Conservation (phyloP, 2,888 invertebrate species). For the Agapostemon virescens region DNA sequence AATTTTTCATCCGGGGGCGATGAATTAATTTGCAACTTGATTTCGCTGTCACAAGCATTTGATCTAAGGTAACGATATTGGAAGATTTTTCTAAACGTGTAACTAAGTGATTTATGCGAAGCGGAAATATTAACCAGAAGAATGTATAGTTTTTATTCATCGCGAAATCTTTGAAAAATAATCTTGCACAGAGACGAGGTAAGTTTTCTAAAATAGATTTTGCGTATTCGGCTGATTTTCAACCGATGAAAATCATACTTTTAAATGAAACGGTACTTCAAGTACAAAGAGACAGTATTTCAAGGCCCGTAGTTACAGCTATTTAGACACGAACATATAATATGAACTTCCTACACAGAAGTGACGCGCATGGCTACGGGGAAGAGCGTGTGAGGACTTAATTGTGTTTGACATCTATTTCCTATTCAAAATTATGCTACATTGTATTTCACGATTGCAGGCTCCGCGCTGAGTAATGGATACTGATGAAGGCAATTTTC, state of each 20-base stretch:
- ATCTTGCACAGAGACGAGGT: too few species aligned
- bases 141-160: not conserved
- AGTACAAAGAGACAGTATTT: not conserved
- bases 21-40: too few species aligned
- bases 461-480: not conserved
- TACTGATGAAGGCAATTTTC: not conserved
- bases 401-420: constrained; percentile 7
- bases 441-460: not conserved
- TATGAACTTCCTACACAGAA: not conserved
- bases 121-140: not conserved
- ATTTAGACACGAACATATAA: not conserved
- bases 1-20: too few species aligned
- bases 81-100: too few species aligned
- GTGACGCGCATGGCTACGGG: not conserved
- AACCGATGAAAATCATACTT: not conserved
- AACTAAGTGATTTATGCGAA: too few species aligned
- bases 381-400: not conserved
- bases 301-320: not conserved
- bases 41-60: too few species aligned
- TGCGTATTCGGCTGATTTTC: not conserved
- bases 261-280: not conserved
- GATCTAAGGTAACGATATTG: too few species aligned
- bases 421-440: constrained; percentile 6
- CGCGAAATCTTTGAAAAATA: not conserved
- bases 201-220: not conserved